Percentiles rank a stretch among this genome's conserved stretches.
Evolutionary conservation across 1,140 invertebrate genomes (phyloP).

Genomic region (Calosoma granatense): DNA sequence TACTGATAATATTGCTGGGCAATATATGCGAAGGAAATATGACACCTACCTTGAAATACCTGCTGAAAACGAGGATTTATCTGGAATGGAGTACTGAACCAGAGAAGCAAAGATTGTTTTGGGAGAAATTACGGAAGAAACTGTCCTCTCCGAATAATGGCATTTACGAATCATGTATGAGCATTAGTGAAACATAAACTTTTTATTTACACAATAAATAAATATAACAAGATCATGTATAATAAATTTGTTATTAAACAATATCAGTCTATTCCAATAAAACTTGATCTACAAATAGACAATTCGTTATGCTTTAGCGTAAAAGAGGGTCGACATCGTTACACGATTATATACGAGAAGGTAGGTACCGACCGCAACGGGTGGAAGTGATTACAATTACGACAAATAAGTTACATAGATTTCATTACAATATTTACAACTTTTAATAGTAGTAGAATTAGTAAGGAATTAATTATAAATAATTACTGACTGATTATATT

Average conservation of each 20-base stretch:
- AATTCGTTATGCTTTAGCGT: background rate
- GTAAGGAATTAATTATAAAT: background rate
- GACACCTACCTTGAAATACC: constrained; percentile 45
- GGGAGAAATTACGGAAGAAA: constrained; percentile 34
- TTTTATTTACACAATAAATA: constrained; percentile 7
- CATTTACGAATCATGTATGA: background rate
- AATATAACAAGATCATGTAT: constrained; percentile 6
- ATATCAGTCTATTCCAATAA: constrained; percentile 7
- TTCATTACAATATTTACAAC: background rate
- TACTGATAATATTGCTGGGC: constrained; percentile 48
- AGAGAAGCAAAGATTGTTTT: constrained; percentile 40
- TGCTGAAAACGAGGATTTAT: constrained; percentile 52
- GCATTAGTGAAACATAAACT: background rate
- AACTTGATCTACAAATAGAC: background rate
- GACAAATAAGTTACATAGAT: background rate
- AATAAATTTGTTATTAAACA: constrained; percentile 1
- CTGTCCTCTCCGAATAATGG: constrained; percentile 20
- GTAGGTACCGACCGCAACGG: background rate
- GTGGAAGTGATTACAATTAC: background rate
- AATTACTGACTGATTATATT: constrained; percentile 1
- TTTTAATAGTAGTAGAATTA: background rate
- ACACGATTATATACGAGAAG: background rate
- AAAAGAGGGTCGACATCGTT: background rate
- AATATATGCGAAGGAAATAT: constrained; percentile 37
- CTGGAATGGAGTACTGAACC: constrained; percentile 41